Conservation (phyloP, 1,140 invertebrate genomes). For the Paracyclopina nana region DNA sequence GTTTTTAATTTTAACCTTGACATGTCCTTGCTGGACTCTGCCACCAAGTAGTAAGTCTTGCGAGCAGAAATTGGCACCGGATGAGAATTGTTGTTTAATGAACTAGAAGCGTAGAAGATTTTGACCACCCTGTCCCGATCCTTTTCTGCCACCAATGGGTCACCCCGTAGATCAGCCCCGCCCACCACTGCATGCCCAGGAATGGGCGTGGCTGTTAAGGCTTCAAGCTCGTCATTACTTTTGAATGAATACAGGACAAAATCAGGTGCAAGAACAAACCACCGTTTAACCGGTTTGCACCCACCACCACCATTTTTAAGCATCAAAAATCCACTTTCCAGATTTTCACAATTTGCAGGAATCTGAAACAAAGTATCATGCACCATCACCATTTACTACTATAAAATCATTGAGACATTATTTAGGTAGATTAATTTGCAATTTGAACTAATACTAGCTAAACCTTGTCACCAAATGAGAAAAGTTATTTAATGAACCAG, state of each 20-base stretch:
- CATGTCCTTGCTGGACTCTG: no score
- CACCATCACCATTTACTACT: constrained; percentile 5
- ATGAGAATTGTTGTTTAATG: no score
- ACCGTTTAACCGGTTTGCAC: constrained; percentile 26
- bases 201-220: constrained; percentile 40
- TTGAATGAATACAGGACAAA: constrained; percentile 42
- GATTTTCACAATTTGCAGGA: neutral
- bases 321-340: no score
- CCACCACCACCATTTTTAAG: no score
- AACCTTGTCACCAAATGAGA: neutral
- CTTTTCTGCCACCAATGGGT: neutral
- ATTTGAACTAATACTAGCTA: constrained; percentile 23
- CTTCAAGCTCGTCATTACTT: constrained; percentile 26
- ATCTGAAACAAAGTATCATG: neutral
- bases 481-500: neutral
- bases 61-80: no score
- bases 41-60: no score
- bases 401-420: constrained; percentile 12
- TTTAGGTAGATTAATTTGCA: constrained; percentile 24
- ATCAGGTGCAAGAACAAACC: constrained; percentile 38
- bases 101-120: no score
- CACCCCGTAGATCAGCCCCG: neutral
- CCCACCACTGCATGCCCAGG: constrained; percentile 29
- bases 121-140: neutral
- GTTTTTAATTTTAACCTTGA: no score